Conservation (phyloP, 2,113 vertebrate genomes). For the Agapornis roseicollis region DNA sequence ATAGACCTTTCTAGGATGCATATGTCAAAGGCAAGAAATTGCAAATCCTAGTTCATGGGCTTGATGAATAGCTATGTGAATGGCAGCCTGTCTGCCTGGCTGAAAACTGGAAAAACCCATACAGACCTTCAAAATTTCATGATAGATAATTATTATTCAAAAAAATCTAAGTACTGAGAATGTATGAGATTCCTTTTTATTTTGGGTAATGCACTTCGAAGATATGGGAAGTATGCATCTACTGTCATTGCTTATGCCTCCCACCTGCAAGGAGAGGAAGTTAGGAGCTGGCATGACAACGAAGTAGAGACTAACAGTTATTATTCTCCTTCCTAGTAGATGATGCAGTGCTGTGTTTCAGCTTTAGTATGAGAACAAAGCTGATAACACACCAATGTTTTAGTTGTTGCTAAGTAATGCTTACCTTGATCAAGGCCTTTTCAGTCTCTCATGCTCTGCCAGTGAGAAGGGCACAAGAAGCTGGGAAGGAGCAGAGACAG, state of each 20-base stretch:
- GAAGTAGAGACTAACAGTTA: not conserved
- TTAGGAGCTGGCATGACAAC: not conserved
- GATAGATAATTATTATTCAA: not conserved
- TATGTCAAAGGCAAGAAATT: not conserved
- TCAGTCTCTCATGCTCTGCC: not conserved
- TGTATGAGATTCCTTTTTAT: not conserved
- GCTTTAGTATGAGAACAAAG: not conserved
- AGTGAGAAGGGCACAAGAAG: not conserved
- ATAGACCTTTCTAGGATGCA: not conserved
- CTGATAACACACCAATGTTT: not conserved
- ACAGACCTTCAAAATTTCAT: not conserved
- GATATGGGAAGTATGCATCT: not conserved
- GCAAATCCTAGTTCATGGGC: not conserved
- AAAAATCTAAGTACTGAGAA: not conserved
- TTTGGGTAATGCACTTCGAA: not conserved
- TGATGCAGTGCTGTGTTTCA: not conserved
- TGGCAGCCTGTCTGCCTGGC: not conserved
- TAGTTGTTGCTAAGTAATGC: not conserved
- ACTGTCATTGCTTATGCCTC: not conserved
- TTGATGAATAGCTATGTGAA: not conserved
- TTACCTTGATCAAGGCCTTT: not conserved
- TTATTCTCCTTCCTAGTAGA: not conserved
- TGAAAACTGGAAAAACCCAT: not conserved
- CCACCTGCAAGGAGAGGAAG: not conserved
- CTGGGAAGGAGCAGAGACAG: not conserved